These are phyloP conservation scores for Amazona ochrocephala DNA, from an alignment of 2,797 vertebrate species.

Conservation along the genomic window DNA sequence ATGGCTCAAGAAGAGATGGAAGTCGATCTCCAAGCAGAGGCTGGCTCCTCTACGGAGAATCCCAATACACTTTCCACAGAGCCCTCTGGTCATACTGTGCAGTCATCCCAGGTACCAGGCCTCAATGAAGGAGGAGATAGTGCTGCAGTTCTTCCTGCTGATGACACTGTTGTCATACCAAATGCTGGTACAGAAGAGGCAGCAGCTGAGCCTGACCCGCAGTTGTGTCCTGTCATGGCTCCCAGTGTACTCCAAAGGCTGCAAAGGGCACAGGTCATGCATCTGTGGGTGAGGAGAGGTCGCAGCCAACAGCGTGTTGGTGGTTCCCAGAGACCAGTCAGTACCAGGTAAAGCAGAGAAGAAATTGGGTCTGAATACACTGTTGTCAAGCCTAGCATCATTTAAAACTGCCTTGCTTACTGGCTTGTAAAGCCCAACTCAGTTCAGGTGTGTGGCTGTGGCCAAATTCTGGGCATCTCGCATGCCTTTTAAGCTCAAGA, in stretches of 20 bases:
- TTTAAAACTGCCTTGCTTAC: background rate
- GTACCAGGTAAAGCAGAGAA: conserved; percentile 67
- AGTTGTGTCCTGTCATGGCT: background rate
- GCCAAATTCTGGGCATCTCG: background rate
- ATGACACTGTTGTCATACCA: background rate
- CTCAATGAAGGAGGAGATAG: background rate
- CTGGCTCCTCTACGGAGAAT: background rate
- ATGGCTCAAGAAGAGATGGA: conserved; percentile 89
- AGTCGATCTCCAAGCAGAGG: conserved; percentile 74
- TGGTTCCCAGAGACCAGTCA: conserved; percentile 66
- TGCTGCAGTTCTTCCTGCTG: background rate
- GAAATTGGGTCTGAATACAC: background rate
- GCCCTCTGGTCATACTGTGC: accelerated
- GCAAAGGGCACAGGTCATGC: background rate
- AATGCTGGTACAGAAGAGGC: background rate
- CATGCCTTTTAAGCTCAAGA: background rate
- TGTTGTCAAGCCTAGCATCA: too few species aligned
- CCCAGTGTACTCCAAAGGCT: conserved; percentile 59
- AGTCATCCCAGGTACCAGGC: background rate
- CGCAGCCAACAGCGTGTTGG: conserved; percentile 31
- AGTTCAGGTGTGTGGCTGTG: background rate
- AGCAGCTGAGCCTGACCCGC: background rate
- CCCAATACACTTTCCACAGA: background rate
- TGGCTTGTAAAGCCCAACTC: background rate
- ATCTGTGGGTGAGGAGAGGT: background rate